Evolutionary conservation across 2,888 invertebrate genomes (phyloP).

Genomic region (Spilosoma lubricipeda): DNA sequence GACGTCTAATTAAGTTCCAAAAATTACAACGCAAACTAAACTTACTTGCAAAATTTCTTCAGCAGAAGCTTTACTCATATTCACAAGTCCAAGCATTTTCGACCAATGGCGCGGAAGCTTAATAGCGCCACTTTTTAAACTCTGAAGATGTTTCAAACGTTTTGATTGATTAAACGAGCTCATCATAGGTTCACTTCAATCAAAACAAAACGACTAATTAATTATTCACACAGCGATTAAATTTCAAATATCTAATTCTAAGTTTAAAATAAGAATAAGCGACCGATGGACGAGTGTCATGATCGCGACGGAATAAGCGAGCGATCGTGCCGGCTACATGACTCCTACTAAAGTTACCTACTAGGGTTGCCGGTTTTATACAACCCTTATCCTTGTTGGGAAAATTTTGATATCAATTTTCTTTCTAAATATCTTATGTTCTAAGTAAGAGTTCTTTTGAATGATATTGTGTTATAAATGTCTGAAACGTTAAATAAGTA

Average conservation of each 20-base stretch:
- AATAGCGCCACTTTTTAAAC: conserved; percentile 71
- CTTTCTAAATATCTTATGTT: conserved; percentile 18
- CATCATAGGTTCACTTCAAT: conserved; percentile 48
- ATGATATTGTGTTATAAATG: conserved; percentile 5
- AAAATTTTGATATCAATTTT: conserved; percentile 14
- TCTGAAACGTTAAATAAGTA: not conserved
- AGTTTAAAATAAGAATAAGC: conserved; percentile 27
- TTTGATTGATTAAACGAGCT: conserved; percentile 60
- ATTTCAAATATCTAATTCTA: conserved; percentile 8
- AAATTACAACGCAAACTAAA: conserved; percentile 8
- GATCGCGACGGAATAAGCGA: conserved; percentile 44
- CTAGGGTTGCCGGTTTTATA: conserved; percentile 30
- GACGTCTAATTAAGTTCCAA: not conserved
- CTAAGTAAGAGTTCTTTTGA: conserved; percentile 2
- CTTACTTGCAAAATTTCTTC: conserved; percentile 75
- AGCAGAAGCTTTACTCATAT: conserved; percentile 59
- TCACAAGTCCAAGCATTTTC: conserved; percentile 70
- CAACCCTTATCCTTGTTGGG: conserved; percentile 25
- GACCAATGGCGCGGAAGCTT: conserved; percentile 75
- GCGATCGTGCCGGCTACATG: conserved; percentile 53
- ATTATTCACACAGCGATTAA: conserved; percentile 8
- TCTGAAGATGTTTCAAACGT: conserved; percentile 64
- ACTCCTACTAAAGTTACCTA: conserved; percentile 52
- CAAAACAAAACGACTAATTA: conserved; percentile 8
- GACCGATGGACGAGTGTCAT: conserved; percentile 22